Base-by-base conservation (phyloP, 2,888 invertebrate genomes). In the Pristionchus mayeri region DNA sequence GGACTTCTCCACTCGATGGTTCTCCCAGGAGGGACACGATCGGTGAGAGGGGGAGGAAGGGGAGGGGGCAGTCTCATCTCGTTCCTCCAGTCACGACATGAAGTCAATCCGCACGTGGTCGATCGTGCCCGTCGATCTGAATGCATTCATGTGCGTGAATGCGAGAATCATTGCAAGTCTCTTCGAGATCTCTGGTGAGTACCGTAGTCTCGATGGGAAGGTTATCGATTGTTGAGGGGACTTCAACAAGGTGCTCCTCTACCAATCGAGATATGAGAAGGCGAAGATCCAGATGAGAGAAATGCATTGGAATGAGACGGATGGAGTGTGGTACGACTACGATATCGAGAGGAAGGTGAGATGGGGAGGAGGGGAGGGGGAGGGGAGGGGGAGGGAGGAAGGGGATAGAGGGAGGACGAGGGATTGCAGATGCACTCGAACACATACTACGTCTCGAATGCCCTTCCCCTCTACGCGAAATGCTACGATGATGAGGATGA, bases 1-100 rank as follows among this genome's bases (percentile, higher is more conserved):
- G 97, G 98, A 98, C 93, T 98, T 97, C 93, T 97, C 90, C 71
- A 92, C 92, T 2, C 94, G 98, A 80, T 98, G 98, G 98, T 97
- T 96, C 93, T 95, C 95, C n/a, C 90, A 92, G 52, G 83, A 89
- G 37, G 92, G 92, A 30, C 88, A 89, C 37, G 82, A 84, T 48
- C 86, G 85, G 87, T 88, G 24, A 34, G 37, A 21, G 18, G 18
- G 48, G 11, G 2, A 48, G 44, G 48, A 48, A 82, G 37, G 21
- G 7, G 67, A 37, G 52, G 97, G 96, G 96, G 93, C 95, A 95
- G n/a, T 86, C 89, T 40, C 54, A 88, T 34, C 89, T 89, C 21
- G 85, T 85, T 21, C 24, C 40, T 81, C 24, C 50, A 86, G 86
- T 81, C 88, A 89, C 84, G 83, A 89, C 57, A 86, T 90, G 85